These are phyloP conservation scores for Schizothorax lantsangensis DNA, from an alignment of 2,797 vertebrate genomes.

Conservation along the genomic window DNA sequence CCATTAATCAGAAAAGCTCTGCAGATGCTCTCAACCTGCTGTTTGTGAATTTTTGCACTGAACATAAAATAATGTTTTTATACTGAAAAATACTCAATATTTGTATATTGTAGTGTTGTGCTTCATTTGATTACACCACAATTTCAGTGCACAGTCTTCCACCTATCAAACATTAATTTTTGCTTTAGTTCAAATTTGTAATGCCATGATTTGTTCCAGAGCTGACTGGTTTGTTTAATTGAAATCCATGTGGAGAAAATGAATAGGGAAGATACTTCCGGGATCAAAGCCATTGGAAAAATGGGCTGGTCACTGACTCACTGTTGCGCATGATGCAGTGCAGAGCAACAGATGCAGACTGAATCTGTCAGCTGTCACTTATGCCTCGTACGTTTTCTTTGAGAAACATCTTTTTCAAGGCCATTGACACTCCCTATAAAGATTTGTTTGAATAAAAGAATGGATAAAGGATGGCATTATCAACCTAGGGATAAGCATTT, in stretches of 20 bases:
- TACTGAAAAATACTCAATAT: neutral
- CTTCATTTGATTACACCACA: neutral
- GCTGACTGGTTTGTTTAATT: neutral
- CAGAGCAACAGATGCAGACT: slow-evolving; percentile 13
- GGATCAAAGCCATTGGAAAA: neutral
- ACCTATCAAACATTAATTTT: neutral
- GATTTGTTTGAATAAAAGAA: neutral
- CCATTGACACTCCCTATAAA: neutral
- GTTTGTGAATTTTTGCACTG: neutral
- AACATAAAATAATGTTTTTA: neutral
- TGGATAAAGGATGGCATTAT: neutral
- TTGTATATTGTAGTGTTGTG: neutral
- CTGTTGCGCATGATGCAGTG: slow-evolving; percentile 33
- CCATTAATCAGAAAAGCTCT: neutral
- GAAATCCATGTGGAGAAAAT: neutral
- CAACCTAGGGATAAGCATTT: neutral
- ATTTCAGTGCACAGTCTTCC: neutral
- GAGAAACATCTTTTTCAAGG: neutral
- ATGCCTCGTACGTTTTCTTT: neutral
- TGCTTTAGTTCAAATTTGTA: neutral
- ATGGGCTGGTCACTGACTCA: neutral
- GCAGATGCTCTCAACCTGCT: neutral
- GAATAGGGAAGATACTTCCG: neutral
- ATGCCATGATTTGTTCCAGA: neutral
- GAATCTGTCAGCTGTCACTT: neutral